Evolutionary conservation across 2,888 invertebrate species (phyloP), one percentile per base, ranked within the genome.

Genomic region (Neoitamus cyanurus): DNA sequence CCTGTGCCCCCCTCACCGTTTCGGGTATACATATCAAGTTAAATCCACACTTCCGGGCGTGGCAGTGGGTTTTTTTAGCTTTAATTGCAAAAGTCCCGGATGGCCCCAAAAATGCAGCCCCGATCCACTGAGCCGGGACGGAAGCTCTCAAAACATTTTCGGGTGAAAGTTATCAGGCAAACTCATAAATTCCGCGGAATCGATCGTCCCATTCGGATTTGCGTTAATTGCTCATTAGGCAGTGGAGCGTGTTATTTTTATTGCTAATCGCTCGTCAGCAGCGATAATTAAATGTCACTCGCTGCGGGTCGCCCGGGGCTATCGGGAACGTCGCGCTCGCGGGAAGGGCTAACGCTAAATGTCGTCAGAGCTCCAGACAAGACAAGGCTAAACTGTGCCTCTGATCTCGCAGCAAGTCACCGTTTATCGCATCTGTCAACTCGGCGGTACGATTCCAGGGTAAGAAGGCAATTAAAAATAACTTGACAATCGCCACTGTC

Each of bases 171-270:
- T 58, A 58, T 58, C 58, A 58, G 58, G 3, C 48, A 5, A 13
- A 37, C 9, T 13, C 15, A 48, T 58, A 20, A 58, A 58, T 58
- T 58, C 11, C 58, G 58, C 58, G 11, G 9, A 58, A 58, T 58
- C 58, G 58, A 58, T 58, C 9, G 9, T 9, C 58, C 25, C 58
- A 58, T 58, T 58, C 58, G 25, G 25, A 25, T 1, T 70, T 48
- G 25, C 77, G 77, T 77, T 77, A 77, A 77, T 77, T 77, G 42
- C 77, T 42, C 77, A 77, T 42, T 77, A 77, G 30, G 77, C 46
- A 77, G 11, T 42, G 28, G 42, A 77, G 28, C 77, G 28, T 25
- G 36, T 28, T 30, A 77, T 77, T 77, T 77, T 77, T 77, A 77
- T 46, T 77, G 77, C 46, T 46, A 46, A 42, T 42, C 42, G 42